Evolutionary conservation across 2,797 vertebrate species (phyloP), one percentile per base, ranked within the genome.

Genomic region (Semaprochilodus insignis): DNA sequence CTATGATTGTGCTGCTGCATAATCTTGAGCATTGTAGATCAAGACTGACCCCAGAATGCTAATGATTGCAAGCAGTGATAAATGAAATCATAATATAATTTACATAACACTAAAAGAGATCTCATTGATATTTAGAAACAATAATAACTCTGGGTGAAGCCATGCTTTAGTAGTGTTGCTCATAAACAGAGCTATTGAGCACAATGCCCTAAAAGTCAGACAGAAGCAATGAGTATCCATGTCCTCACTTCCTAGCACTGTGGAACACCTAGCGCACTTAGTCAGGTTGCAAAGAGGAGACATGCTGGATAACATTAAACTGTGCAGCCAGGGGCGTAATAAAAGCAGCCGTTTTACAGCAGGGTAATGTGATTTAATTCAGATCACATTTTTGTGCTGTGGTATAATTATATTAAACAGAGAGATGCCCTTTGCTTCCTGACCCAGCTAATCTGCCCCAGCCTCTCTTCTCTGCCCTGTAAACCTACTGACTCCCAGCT

Each of bases 321-420:
- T 73, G 55, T 83, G 82, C 78, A 79, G 73, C 79, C 65, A 74
- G 63, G 74, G 77, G 63, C 81, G 60, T 74, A 77, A 48, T 86
- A 69, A 86, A 87, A 73, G 80, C 62, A 69, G 55, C 60, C 77
- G 77, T 86, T 34, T 85, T 82, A 83, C 77, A 57, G 74, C 27
- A 1, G 76, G 65, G 69, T 89, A 80, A 88, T 89, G 81, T 82
- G 62, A 83, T 85, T 88, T 86, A 87, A 88, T 87, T 83, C 82
- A 83, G 85, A 78, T 85, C 86, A 78, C 85, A 78, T 80, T 87
- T 87, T 62, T 77, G 81, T 76, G 65, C 75, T 82, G 74, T 81
- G 71, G 78, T 86, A 78, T 86, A 80, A 84, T 81, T 85, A 82
- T 85, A 86, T 87, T 89, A 87, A 85, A 82, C 69, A 73, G 73